Base-by-base conservation (phyloP, 2,113 vertebrate genomes). In the Pagrus major region DNA sequence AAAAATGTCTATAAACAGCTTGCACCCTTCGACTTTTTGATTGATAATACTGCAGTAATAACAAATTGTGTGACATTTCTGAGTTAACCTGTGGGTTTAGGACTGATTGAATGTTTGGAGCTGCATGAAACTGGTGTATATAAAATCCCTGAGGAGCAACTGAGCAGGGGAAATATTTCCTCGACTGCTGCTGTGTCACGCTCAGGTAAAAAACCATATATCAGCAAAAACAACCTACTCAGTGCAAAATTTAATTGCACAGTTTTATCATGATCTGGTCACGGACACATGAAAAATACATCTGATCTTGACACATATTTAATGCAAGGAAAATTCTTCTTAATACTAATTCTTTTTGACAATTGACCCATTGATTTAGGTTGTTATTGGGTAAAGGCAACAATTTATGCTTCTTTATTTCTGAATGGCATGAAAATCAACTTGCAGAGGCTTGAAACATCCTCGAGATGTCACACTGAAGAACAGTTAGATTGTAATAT, bases 1-100 rank as follows among this genome's bases (percentile, higher is more conserved):
- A 87, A 69, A 88, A 87, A 85, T 58, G 29, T 74, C 84, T 44
- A 83, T 83, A 86, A 88, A 92, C 67, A 81, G 76, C 71, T 86
- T 73, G 72, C 39, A 85, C 79, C 83, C 67, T 59, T 84, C 33
- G 15, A 71, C 66, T 18, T 80, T 77, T 81, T 88, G 88, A 91
- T 87, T 83, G 82, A 92, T 90, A 84, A 76, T 61, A 56, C 67
- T 49, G 78, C 76, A 74, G 80, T 47, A 37, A 69, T 78, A 78
- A 81, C 67, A 84, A 72, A 86, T 54, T 55, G 54, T 87, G 64
- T 77, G 88, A 78, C 88, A 83, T 87, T 87, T 86, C 80, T 54
- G 76, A 68, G 83, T 72, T 63, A 84, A 86, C 71, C 71, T 78
- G 69, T 67, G 58, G 78, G 82, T 71, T 77, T 69, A 58, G 64